A percentile compares a stretch with the other conserved stretches of the same genome.
Evolutionary conservation across 2,888 invertebrate genomes (phyloP).

Genomic region (Hermaeophaga mercurialis): DNA sequence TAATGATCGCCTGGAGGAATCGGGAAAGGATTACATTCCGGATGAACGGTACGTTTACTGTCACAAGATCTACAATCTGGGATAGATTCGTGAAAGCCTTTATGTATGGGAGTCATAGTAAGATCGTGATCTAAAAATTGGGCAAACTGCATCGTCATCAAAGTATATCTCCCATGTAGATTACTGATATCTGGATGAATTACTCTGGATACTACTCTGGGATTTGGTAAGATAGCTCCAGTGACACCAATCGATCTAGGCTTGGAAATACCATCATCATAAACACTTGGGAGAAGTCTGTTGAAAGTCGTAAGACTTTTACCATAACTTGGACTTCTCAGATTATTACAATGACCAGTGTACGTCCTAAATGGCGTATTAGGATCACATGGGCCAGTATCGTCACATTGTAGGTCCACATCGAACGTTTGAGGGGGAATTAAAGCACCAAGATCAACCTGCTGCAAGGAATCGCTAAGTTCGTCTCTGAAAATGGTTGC

Average conservation of each 20-base stretch:
- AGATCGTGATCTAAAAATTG: constrained; percentile 95
- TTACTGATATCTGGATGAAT: constrained; percentile 93
- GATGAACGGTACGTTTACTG: constrained; percentile 84
- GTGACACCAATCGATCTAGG: constrained; percentile 77
- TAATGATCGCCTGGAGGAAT: constrained; percentile 88
- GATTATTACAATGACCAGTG: constrained; percentile 87
- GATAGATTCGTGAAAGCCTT: constrained; percentile 88
- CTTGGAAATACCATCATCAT: constrained; percentile 88
- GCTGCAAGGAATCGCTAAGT: constrained; percentile 77
- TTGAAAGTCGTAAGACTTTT: constrained; percentile 86
- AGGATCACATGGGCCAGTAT: constrained; percentile 73
- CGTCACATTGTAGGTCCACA: constrained; percentile 72
- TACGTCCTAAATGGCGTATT: constrained; percentile 73
- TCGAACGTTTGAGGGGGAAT: constrained; percentile 67
- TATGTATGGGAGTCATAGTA: constrained; percentile 91
- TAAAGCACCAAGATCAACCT: constrained; percentile 76
- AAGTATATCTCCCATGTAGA: constrained; percentile 82
- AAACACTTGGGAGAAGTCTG: constrained; percentile 81
- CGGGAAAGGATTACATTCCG: constrained; percentile 92
- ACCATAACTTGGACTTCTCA: constrained; percentile 80
- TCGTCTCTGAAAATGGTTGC: constrained; percentile 67
- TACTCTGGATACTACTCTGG: constrained; percentile 82
- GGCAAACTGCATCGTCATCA: constrained; percentile 95
- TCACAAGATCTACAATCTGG: constrained; percentile 90
- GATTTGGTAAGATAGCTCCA: constrained; percentile 81